These are phyloP conservation scores for Oegoconia quadripuncta DNA, from an alignment of 2,888 invertebrate genomes.

Conservation along the genomic window DNA sequence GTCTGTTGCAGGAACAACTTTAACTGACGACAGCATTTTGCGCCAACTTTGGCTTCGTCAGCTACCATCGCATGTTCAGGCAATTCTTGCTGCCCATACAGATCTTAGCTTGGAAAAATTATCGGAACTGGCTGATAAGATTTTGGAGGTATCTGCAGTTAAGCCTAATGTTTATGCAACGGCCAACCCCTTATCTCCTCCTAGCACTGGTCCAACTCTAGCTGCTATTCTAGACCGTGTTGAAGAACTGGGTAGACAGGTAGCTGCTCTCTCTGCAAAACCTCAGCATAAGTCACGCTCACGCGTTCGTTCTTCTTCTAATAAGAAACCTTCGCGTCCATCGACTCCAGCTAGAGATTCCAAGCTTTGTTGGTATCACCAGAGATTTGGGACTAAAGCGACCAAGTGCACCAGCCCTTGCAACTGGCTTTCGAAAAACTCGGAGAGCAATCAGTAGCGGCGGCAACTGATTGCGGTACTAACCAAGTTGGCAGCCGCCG, in stretches of 20 bases:
- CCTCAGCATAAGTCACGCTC: neutral
- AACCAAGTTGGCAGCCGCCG: slow-evolving; percentile 6
- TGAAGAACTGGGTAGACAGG: neutral
- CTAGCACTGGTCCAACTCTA: neutral
- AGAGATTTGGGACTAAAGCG: slow-evolving; percentile 7
- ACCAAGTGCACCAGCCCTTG: slow-evolving; percentile 9
- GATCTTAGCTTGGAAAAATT: slow-evolving; percentile 3
- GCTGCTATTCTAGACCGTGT: neutral
- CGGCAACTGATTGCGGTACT: slow-evolving; percentile 12
- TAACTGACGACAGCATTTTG: neutral
- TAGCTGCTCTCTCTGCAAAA: neutral
- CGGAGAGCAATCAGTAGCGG: slow-evolving; percentile 11
- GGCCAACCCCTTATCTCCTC: too few species aligned
- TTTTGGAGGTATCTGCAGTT: slow-evolving; percentile 1
- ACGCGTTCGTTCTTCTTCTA: neutral
- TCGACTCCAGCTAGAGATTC: neutral
- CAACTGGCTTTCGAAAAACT: slow-evolving; percentile 11
- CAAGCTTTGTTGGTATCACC: slow-evolving; percentile 9
- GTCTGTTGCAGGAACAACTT: slow-evolving; percentile 5
- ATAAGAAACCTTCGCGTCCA: neutral
- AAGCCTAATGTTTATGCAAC: neutral
- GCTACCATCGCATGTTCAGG: slow-evolving; percentile 6
- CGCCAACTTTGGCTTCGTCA: slow-evolving; percentile 3
- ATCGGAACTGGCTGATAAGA: slow-evolving; percentile 10
- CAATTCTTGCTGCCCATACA: neutral